These are phyloP conservation scores for Harlomillsia oculata DNA, from an alignment of 1,140 invertebrate genomes.

Conservation along the genomic window DNA sequence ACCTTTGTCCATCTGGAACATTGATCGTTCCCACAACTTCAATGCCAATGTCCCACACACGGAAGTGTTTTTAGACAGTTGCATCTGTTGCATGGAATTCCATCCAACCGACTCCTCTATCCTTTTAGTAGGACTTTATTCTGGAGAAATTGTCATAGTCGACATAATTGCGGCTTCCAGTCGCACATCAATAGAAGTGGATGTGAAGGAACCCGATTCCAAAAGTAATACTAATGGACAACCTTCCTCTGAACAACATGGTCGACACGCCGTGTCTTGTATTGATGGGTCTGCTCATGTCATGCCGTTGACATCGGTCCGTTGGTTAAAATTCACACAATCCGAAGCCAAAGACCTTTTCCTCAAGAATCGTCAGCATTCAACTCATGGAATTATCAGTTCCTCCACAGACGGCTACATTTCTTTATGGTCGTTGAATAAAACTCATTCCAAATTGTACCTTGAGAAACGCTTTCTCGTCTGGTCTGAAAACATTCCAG, in stretches of 20 bases:
- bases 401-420: constrained; percentile 25
- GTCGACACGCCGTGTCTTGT: not conserved
- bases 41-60: constrained; percentile 15
- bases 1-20: constrained; percentile 28
- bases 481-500: constrained; percentile 19
- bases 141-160: constrained; percentile 25
- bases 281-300: constrained; percentile 14
- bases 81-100: constrained; percentile 25
- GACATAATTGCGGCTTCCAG: constrained; percentile 9
- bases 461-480: constrained; percentile 25
- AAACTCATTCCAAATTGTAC: constrained; percentile 7
- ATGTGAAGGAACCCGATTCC: not conserved
- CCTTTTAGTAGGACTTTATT: constrained; percentile 23
- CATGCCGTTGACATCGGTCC: constrained; percentile 6
- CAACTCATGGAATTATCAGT: constrained; percentile 10
- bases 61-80: constrained; percentile 22
- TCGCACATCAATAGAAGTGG: not conserved
- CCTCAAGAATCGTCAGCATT: not conserved
- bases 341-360: constrained; percentile 3
- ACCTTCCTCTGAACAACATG: not conserved
- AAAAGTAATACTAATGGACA: not conserved
- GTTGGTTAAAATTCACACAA: constrained; percentile 23
- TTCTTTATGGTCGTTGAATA: constrained; percentile 30
- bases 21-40: constrained; percentile 1
- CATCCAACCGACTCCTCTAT: constrained; percentile 20